A percentile compares a stretch with the other conserved stretches of the same genome.
phyloP scores from a whole-genome alignment of 2,888 invertebrate genomes.

The Megalurothrips usitatus region DNA sequence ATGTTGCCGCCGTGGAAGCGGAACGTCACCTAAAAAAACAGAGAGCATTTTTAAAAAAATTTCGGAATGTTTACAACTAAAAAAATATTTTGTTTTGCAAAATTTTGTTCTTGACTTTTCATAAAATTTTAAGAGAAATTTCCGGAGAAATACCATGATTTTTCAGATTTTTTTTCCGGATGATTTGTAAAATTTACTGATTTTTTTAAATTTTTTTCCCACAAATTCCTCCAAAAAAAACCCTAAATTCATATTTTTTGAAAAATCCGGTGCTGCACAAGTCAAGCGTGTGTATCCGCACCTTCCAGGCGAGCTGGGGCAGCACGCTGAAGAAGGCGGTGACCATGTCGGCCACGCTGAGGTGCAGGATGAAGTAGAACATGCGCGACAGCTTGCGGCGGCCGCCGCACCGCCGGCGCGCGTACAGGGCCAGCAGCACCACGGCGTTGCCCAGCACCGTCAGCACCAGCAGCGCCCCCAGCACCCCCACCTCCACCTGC shows the following conservation, averaged over 20 bases:
- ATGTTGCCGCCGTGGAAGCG: constrained; percentile 55
- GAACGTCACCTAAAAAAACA: constrained; percentile 39
- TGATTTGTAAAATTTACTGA: not conserved
- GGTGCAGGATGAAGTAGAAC: constrained; percentile 67
- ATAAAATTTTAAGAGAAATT: too few relatives aligned
- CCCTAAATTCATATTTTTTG: too few relatives aligned
- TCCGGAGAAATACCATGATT: not conserved
- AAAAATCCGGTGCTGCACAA: too few relatives aligned
- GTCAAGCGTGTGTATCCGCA: too few relatives aligned
- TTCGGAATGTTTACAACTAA: too few relatives aligned
- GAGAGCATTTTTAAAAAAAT: not conserved
- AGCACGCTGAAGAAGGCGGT: constrained; percentile 64
- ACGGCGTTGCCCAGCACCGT: constrained; percentile 59
- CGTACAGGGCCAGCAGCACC: constrained; percentile 56
- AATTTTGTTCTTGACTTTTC: too few relatives aligned
- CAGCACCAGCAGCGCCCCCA: constrained; percentile 55
- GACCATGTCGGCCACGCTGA: constrained; percentile 64
- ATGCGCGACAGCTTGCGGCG: constrained; percentile 59
- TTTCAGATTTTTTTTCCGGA: not conserved
- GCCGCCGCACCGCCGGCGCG: constrained; percentile 49
- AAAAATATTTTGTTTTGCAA: too few relatives aligned
- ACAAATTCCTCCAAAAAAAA: too few relatives aligned
- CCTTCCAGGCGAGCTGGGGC: constrained; percentile 65
- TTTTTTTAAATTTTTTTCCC: too few relatives aligned
- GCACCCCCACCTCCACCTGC: constrained; percentile 56